These are phyloP conservation scores for Plecotus auritus DNA, from an alignment of 2,113 vertebrate genomes.

Conservation along the genomic window DNA sequence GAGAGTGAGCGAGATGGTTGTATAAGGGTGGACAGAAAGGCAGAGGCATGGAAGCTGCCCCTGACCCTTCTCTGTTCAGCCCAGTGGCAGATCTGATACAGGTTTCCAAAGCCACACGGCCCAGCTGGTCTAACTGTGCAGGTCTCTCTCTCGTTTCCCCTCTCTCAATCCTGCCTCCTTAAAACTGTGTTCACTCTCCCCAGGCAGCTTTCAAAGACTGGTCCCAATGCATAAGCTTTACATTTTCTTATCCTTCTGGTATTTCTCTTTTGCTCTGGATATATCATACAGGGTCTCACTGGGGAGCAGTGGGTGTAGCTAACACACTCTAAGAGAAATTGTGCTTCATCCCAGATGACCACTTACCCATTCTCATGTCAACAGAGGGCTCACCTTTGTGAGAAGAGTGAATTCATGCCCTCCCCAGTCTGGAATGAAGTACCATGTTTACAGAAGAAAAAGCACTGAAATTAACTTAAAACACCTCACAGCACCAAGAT, in stretches of 20 bases:
- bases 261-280: background rate
- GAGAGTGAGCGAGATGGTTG: background rate
- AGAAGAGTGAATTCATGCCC: background rate
- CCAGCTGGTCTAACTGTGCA: accelerated
- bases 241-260: background rate
- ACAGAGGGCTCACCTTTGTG: background rate
- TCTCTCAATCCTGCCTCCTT: background rate
- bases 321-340: background rate
- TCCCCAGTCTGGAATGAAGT: background rate
- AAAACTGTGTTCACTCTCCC: background rate
- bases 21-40: background rate
- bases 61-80: background rate
- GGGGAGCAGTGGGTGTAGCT: background rate
- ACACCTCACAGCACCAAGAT: background rate
- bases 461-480: background rate
- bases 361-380: no score
- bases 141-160: background rate
- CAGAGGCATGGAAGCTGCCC: background rate
- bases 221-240: background rate
- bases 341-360: background rate
- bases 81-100: background rate
- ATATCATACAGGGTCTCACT: background rate
- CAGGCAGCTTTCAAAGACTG: background rate
- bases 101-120: accelerated
- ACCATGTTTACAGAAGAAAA: background rate